Percentiles rank a stretch among this genome's conserved stretches.
Evolutionary conservation across 2,888 invertebrate species (phyloP).

Genomic region (Lathronympha strigana): DNA sequence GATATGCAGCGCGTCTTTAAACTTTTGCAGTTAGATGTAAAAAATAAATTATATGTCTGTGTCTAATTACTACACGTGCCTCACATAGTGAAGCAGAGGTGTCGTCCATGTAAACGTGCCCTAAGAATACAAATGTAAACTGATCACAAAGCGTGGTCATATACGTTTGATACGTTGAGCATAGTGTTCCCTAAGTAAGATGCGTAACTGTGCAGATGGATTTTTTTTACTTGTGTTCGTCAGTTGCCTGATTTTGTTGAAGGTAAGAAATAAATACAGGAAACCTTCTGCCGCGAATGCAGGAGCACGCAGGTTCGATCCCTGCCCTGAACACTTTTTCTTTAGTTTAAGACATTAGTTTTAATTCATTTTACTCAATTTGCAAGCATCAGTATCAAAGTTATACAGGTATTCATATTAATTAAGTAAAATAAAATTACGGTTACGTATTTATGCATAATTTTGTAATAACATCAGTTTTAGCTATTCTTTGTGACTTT

Average conservation of each 20-base stretch:
- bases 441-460: no score
- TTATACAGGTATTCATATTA: no score
- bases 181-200: slow-evolving; percentile 7
- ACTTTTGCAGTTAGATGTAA: not conserved
- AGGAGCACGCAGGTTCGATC: no score
- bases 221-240: slow-evolving; percentile 13
- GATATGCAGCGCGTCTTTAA: no score
- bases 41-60: not conserved
- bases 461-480: no score
- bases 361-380: slow-evolving; percentile 1
- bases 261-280: not conserved
- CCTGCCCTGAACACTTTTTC: no score
- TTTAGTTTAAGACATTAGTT: no score
- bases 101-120: slow-evolving; percentile 13
- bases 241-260: not conserved
- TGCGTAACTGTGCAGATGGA: slow-evolving; percentile 10
- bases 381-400: no score
- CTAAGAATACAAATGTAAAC: slow-evolving; percentile 22
- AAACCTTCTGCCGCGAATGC: no score
- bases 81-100: slow-evolving; percentile 1
- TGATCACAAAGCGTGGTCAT: not conserved
- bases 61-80: slow-evolving; percentile 27
- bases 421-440: no score
- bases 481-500: no score
- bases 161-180: not conserved